Evolutionary conservation across 1,140 invertebrate genomes (phyloP).

Genomic region (roundworm (Caenorhabditis elegans)): WBcel235 BX284602.5:7373501-7374000

Average conservation of each 20-base stretch:
- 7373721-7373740: background rate
- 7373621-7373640: constrained; percentile 55
- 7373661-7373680: constrained; percentile 59
- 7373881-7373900: background rate
- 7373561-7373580: constrained; percentile 48
- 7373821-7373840: background rate
- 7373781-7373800: constrained; percentile 12
- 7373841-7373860: constrained; percentile 26
- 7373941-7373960: constrained; percentile 53
- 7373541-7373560: constrained; percentile 45
- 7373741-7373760: constrained; percentile 11
- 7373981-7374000: constrained; percentile 58
- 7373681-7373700: constrained; percentile 48
- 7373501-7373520: too few relatives aligned
- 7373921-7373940: constrained; percentile 58
- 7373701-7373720: background rate
- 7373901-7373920: constrained; percentile 59
- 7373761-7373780: constrained; percentile 20
- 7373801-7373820: constrained; percentile 39
- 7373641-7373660: constrained; percentile 51
- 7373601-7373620: constrained; percentile 48
- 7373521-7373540: constrained; percentile 56
- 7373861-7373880: background rate
- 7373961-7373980: constrained; percentile 62
- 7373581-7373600: constrained; percentile 53